phyloP scores from a whole-genome alignment of 2,888 invertebrate species.

The Strigamia crassipes region DNA sequence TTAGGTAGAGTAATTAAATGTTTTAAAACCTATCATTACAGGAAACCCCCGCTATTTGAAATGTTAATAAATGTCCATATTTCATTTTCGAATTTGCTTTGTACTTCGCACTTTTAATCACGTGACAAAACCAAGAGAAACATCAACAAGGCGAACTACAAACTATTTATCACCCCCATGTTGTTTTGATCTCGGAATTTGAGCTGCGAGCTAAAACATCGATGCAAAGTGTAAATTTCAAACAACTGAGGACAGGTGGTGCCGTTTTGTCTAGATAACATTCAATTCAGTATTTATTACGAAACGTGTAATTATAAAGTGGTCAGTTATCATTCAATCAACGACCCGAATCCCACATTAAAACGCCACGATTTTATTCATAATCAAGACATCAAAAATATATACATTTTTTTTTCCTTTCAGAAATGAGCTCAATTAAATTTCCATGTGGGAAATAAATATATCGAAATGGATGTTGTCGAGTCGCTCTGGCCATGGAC shows the following conservation, averaged over 20 bases:
- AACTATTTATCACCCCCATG: too few species aligned
- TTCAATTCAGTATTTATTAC: background rate
- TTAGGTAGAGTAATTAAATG: background rate
- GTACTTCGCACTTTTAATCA: too few species aligned
- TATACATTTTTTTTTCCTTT: background rate
- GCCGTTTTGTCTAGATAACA: background rate
- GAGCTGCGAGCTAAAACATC: background rate
- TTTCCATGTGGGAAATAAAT: conserved; percentile 25
- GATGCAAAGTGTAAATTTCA: background rate
- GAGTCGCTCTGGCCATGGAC: conserved; percentile 5
- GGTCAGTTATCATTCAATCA: conserved; percentile 26
- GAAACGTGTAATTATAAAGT: conserved; percentile 2
- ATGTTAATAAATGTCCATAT: background rate
- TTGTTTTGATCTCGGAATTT: background rate
- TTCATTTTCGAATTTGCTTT: too few species aligned
- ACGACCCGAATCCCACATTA: background rate
- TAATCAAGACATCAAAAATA: conserved; percentile 13
- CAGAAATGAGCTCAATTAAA: conserved; percentile 2
- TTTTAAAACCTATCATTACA: background rate
- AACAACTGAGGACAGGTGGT: background rate
- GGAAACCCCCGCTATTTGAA: background rate
- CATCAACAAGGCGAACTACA: too few species aligned
- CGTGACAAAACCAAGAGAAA: too few species aligned
- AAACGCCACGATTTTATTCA: conserved; percentile 13
- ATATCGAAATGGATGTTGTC: conserved; percentile 16